Conservation (phyloP, 2,113 vertebrate genomes). For the Aspidoscelis tigris region DNA sequence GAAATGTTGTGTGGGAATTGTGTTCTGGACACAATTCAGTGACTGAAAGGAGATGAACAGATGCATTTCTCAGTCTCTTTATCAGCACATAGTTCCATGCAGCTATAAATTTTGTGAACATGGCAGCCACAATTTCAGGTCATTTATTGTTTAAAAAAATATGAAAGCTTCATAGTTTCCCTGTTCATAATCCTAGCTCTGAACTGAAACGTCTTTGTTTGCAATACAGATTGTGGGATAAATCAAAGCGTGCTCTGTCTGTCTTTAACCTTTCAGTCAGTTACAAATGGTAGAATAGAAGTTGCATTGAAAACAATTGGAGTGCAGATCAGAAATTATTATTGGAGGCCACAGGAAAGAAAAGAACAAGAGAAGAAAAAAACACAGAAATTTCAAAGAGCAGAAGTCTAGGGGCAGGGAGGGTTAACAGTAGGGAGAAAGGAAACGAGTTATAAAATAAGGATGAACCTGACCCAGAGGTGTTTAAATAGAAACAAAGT, state of each 20-base stretch:
- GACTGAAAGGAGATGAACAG: background rate
- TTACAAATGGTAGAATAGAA: background rate
- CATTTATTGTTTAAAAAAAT: background rate
- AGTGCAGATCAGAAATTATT: background rate
- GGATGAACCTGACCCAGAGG: background rate
- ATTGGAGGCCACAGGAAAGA: background rate
- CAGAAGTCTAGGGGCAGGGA: slow-evolving; percentile 2
- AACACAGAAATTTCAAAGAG: slow-evolving; percentile 4
- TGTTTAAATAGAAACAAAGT: slow-evolving; percentile 26
- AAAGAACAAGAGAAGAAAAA: slow-evolving; percentile 1
- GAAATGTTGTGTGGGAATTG: background rate
- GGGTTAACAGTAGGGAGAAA: background rate
- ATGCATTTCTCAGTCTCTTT: background rate
- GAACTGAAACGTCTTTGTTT: background rate
- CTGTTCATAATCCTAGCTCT: background rate
- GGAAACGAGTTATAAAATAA: slow-evolving; percentile 16
- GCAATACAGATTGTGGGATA: background rate
- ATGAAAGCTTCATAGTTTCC: background rate
- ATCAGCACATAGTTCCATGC: background rate
- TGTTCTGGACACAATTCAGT: background rate
- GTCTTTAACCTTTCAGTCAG: background rate
- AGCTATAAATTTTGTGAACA: background rate
- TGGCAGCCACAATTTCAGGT: background rate
- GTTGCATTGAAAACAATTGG: background rate
- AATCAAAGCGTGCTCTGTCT: background rate